phyloP scores from a whole-genome alignment of 2,797 vertebrate genomes.

The Muraenolepis orangiensis region DNA sequence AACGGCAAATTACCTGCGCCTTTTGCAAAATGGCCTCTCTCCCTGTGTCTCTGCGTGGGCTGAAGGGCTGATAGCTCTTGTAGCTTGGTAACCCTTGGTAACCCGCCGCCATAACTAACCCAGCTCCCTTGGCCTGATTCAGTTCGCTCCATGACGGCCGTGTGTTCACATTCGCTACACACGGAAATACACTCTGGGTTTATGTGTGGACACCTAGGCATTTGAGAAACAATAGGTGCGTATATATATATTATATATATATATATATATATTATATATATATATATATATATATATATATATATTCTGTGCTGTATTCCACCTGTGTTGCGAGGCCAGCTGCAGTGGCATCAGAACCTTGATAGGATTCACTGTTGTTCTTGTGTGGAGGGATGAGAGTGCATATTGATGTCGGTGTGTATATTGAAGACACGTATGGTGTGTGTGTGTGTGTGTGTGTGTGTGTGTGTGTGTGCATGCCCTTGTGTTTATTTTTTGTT shows the following conservation, averaged over 20 bases:
- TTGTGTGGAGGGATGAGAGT: slow-evolving; percentile 6
- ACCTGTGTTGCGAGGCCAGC: slow-evolving; percentile 15
- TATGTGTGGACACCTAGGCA: not conserved
- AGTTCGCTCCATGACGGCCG: slow-evolving; percentile 48
- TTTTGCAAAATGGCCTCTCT: slow-evolving; percentile 47
- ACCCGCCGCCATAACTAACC: slow-evolving; percentile 40
- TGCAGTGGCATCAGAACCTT: slow-evolving; percentile 26
- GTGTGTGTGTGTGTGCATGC: too few species aligned
- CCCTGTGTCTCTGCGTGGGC: slow-evolving; percentile 33
- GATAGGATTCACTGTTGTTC: slow-evolving; percentile 9
- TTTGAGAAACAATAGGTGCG: not conserved
- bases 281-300: slow-evolving; percentile 44
- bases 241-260: slow-evolving; percentile 4
- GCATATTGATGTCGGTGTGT: slow-evolving; percentile 9
- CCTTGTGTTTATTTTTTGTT: too few species aligned
- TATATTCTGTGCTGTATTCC: slow-evolving; percentile 26
- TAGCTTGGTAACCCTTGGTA: slow-evolving; percentile 23
- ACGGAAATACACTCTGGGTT: not conserved
- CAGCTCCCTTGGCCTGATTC: slow-evolving; percentile 55
- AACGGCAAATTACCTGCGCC: slow-evolving; percentile 58
- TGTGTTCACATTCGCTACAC: slow-evolving; percentile 13
- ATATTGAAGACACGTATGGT: slow-evolving; percentile 8
- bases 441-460: too few species aligned
- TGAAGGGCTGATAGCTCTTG: slow-evolving; percentile 50
- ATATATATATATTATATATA: slow-evolving; percentile 30